These are phyloP conservation scores for Leucophenga montana DNA, from an alignment of 2,888 invertebrate species.

Conservation along the genomic window DNA sequence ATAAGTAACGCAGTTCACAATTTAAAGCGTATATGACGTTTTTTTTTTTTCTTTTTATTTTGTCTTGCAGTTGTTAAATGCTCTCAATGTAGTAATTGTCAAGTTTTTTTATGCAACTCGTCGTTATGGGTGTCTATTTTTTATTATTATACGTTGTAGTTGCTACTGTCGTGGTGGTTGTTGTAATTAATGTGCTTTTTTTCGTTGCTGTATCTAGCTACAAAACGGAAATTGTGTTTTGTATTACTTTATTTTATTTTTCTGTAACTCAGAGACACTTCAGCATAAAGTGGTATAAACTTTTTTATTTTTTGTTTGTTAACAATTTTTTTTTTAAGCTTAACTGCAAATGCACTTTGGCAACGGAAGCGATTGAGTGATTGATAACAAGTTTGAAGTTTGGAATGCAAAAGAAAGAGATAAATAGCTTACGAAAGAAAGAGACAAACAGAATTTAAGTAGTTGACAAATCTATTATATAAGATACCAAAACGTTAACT, in stretches of 20 bases:
- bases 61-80: neutral
- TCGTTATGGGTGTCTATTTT: neutral
- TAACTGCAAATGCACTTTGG: neutral
- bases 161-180: neutral
- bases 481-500: no score
- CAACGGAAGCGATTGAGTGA: constrained; percentile 13
- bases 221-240: constrained; percentile 18
- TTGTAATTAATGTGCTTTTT: constrained; percentile 12
- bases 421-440: neutral
- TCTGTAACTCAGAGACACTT: neutral
- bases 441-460: neutral
- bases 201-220: neutral
- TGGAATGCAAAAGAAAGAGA: no score
- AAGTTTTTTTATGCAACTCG: neutral
- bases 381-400: constrained; percentile 1
- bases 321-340: neutral
- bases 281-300: no score
- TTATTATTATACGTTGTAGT: neutral
- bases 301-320: constrained; percentile 5
- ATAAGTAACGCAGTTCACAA: no score
- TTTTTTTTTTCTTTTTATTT: no score
- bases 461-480: no score
- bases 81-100: neutral
- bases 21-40: no score
- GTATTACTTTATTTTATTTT: neutral